Conservation (phyloP, 1,140 invertebrate genomes). For the Euwallacea fornicatus region DNA sequence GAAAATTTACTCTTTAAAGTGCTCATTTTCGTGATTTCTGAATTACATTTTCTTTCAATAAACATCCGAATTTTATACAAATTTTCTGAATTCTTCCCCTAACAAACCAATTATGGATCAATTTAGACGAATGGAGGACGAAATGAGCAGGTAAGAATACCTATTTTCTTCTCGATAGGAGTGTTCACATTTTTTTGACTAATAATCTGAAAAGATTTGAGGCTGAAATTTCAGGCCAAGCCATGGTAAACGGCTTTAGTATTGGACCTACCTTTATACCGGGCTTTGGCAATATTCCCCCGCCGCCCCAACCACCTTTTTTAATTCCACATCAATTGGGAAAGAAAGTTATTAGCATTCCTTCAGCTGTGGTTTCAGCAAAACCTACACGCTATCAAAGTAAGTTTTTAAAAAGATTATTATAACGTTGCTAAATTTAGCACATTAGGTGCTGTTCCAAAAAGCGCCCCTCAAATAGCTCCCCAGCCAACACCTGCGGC, state of each 20-base stretch:
- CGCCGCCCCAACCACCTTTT: constrained; percentile 59
- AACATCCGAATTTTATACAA: too few species aligned
- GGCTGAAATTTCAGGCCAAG: constrained; percentile 79
- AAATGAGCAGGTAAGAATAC: constrained; percentile 71
- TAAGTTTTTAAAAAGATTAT: background rate
- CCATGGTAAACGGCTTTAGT: constrained; percentile 61
- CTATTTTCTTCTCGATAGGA: constrained; percentile 8
- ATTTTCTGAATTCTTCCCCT: too few species aligned
- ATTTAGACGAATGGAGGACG: constrained; percentile 69
- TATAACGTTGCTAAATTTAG: background rate
- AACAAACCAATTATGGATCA: constrained; percentile 27
- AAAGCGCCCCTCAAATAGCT: constrained; percentile 35
- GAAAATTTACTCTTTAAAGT: too few species aligned
- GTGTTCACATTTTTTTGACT: constrained; percentile 31
- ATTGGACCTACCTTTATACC: constrained; percentile 57
- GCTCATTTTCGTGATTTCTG: too few species aligned
- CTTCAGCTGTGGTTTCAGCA: constrained; percentile 63
- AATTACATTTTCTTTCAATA: too few species aligned
- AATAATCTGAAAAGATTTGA: constrained; percentile 66
- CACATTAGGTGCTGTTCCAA: background rate
- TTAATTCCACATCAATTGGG: constrained; percentile 65
- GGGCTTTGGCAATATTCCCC: constrained; percentile 55
- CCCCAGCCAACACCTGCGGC: constrained; percentile 53
- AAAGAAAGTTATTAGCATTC: constrained; percentile 50
- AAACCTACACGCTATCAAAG: constrained; percentile 62